Conservation (phyloP, 2,113 vertebrate species). For the Tursiops truncatus region DNA sequence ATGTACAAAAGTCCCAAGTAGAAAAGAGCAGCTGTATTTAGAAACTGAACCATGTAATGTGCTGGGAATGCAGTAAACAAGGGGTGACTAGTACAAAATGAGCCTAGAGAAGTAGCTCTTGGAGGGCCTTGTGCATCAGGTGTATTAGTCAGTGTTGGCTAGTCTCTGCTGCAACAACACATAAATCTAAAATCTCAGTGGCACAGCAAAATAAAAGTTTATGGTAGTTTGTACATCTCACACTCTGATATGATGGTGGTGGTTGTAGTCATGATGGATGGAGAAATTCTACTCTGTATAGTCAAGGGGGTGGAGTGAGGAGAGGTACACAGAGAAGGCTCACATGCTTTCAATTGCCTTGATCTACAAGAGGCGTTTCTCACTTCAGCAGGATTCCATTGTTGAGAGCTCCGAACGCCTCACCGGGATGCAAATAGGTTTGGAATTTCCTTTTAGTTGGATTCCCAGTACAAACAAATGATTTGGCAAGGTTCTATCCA, state of each 20-base stretch:
- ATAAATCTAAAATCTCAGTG: not conserved
- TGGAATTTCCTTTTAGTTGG: not conserved
- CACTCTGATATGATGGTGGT: no score
- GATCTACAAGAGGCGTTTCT: not conserved
- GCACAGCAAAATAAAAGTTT: not conserved
- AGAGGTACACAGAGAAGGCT: not conserved
- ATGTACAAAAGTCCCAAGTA: not conserved
- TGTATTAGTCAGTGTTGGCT: not conserved
- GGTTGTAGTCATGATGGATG: no score
- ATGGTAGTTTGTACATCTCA: not conserved
- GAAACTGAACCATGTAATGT: not conserved
- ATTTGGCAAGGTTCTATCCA: not conserved
- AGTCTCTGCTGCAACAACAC: not conserved
- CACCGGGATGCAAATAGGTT: not conserved
- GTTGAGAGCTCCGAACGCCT: not conserved
- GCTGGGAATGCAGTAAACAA: not conserved
- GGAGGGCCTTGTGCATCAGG: not conserved
- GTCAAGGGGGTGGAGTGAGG: accelerated
- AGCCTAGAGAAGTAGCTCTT: not conserved
- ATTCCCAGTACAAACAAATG: not conserved
- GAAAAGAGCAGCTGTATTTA: not conserved
- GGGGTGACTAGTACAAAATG: not conserved
- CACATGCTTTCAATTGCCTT: not conserved
- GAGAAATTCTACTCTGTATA: not conserved
- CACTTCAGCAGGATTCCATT: not conserved